Conservation (phyloP, 2,113 vertebrate species). For the Brachionichthys hirsutus region DNA sequence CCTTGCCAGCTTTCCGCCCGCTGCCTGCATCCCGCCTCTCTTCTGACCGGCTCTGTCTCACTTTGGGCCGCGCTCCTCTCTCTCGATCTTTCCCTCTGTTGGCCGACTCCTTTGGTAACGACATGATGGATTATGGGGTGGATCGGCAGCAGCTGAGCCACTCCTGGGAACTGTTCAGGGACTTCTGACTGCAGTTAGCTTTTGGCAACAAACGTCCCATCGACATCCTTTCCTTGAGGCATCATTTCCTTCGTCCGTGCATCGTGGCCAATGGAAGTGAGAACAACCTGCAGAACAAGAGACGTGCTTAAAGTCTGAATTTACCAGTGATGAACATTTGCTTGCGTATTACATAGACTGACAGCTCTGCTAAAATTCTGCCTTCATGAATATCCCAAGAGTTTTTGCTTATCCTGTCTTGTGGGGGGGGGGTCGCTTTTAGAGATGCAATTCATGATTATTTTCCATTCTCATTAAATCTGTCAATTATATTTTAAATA, state of each 20-base stretch:
- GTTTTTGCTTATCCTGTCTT: not conserved
- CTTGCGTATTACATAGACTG: conserved; percentile 2
- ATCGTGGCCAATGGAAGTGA: not conserved
- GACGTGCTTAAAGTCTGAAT: conserved; percentile 2
- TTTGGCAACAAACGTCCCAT: conserved; percentile 22
- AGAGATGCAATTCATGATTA: not conserved
- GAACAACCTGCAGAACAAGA: conserved; percentile 56
- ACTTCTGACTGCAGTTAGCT: conserved; percentile 27
- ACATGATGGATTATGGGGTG: conserved; percentile 65
- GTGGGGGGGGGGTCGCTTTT: not conserved
- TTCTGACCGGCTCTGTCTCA: conserved; percentile 77
- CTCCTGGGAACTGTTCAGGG: conserved; percentile 5
- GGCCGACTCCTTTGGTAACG: conserved; percentile 69
- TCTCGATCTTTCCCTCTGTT: conserved; percentile 72
- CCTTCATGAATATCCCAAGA: not conserved
- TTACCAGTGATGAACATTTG: not conserved
- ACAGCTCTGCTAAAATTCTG: not conserved
- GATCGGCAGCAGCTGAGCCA: conserved; percentile 8
- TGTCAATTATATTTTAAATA: too few species aligned
- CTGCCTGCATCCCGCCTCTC: conserved; percentile 68
- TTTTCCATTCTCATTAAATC: too few species aligned
- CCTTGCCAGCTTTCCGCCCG: conserved; percentile 60
- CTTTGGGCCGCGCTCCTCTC: conserved; percentile 80
- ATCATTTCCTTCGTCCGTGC: conserved; percentile 9
- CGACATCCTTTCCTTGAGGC: conserved; percentile 8